These are phyloP conservation scores for Lethocerus indicus DNA, from an alignment of 1,140 invertebrate species.

Conservation along the genomic window DNA sequence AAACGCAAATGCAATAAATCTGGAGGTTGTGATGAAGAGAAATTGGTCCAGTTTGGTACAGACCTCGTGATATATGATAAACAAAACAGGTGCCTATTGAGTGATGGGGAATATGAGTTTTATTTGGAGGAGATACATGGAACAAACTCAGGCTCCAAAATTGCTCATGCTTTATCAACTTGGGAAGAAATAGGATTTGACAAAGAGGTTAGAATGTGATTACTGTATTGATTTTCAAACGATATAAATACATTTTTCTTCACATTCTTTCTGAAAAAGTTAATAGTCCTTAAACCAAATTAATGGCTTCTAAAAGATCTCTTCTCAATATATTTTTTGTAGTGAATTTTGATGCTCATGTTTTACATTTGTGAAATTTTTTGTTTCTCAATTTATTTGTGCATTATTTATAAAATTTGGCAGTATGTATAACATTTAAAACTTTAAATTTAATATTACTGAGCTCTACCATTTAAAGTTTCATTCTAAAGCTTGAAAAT, in stretches of 20 bases:
- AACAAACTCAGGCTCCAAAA: constrained; percentile 38
- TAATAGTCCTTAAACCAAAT: no score
- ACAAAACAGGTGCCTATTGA: constrained; percentile 66
- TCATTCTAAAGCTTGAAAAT: background rate
- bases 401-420: no score
- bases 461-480: no score
- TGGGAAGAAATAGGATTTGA: constrained; percentile 71
- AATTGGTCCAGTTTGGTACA: constrained; percentile 54
- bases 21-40: constrained; percentile 27
- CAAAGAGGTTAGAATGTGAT: constrained; percentile 27
- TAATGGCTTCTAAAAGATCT: no score
- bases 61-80: constrained; percentile 84
- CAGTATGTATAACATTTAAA: no score
- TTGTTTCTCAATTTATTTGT: no score
- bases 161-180: constrained; percentile 32
- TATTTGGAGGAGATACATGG: constrained; percentile 54
- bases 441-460: no score
- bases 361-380: no score
- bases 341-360: no score
- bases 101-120: constrained; percentile 79
- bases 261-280: no score
- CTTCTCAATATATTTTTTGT: no score
- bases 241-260: no score
- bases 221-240: background rate
- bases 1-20: constrained; percentile 33